Conservation (phyloP, 2,797 vertebrate genomes). For the Cyprinodon diabolis region DNA sequence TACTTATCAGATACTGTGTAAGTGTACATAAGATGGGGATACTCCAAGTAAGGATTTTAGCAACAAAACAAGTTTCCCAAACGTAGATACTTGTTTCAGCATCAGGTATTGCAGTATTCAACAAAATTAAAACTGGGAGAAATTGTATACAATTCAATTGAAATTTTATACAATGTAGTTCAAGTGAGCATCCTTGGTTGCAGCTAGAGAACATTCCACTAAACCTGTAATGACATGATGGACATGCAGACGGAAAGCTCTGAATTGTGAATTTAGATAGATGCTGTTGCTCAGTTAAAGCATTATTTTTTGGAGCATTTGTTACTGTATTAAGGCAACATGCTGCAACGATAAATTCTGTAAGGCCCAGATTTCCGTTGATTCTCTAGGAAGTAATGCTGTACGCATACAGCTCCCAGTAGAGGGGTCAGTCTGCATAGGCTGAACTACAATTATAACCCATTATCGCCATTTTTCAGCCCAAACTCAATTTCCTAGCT, state of each 20-base stretch:
- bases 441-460: slow-evolving; percentile 15
- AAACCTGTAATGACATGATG: slow-evolving; percentile 11
- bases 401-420: neutral
- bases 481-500: slow-evolving; percentile 41
- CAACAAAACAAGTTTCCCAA: neutral
- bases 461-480: slow-evolving; percentile 30
- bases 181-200: neutral
- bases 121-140: neutral
- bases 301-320: slow-evolving; percentile 10
- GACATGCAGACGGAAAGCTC: neutral
- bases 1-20: neutral
- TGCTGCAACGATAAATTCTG: neutral
- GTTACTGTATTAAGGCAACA: neutral
- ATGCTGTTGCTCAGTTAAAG: slow-evolving; percentile 6
- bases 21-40: too few species aligned
- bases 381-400: neutral
- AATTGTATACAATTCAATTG: neutral
- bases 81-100: neutral
- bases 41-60: neutral
- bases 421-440: neutral
- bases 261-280: slow-evolving; percentile 1
- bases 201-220: neutral
- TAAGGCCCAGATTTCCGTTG: slow-evolving; percentile 15
- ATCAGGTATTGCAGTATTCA: neutral
- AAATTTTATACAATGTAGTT: neutral